Evolutionary conservation across 2,797 vertebrate species (phyloP).

Genomic region (Semotilus atromaculatus): DNA sequence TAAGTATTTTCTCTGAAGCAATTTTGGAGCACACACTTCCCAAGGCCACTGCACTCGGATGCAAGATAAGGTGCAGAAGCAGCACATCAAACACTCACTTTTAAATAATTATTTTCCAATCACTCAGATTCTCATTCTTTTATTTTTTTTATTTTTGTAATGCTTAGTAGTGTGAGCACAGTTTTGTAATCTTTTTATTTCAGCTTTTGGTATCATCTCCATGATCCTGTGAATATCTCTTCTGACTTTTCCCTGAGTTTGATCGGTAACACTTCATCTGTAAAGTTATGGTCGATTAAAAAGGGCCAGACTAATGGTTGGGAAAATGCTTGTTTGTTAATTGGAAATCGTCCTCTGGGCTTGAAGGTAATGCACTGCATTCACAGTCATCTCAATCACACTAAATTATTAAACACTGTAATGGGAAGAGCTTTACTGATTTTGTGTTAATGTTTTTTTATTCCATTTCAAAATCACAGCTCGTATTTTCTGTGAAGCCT

Average conservation of each 20-base stretch:
- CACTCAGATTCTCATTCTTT: not conserved
- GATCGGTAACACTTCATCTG: not conserved
- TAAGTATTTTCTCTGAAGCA: rapidly evolving
- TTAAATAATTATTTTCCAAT: not conserved
- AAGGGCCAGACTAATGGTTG: constrained; percentile 62
- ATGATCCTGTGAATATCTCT: not conserved
- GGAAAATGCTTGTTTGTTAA: constrained; percentile 67
- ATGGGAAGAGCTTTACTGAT: not conserved
- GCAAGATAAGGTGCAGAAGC: constrained; percentile 73
- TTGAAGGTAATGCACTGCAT: constrained; percentile 70
- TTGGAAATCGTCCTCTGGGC: constrained; percentile 76
- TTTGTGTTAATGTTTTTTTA: not conserved
- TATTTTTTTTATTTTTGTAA: not conserved
- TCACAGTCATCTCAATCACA: not conserved
- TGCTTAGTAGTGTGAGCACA: not conserved
- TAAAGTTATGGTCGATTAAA: constrained; percentile 56
- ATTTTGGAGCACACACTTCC: constrained; percentile 67
- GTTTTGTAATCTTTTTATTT: constrained; percentile 43
- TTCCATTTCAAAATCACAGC: constrained; percentile 61
- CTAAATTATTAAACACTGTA: not conserved
- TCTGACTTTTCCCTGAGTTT: constrained; percentile 62
- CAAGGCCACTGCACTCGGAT: constrained; percentile 67
- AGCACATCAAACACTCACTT: not conserved
- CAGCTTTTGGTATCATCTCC: constrained; percentile 81
- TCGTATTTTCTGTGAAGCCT: constrained; percentile 60